Percentiles rank a stretch among this genome's conserved stretches.
These are phyloP conservation scores for Epinotia demarniana DNA, from an alignment of 2,888 invertebrate species.

Conservation along the genomic window DNA sequence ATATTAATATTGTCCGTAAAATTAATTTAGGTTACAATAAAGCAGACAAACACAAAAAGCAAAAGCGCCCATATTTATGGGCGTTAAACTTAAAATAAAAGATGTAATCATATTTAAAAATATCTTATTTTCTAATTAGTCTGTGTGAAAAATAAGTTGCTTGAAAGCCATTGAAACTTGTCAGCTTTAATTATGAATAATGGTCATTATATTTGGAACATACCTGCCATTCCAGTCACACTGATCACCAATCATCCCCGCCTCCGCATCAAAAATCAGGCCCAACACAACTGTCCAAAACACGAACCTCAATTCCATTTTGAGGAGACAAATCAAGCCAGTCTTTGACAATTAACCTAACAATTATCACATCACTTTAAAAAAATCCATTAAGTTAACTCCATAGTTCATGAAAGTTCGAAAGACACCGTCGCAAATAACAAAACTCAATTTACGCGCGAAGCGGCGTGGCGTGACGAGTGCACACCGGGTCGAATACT, in stretches of 20 bases:
- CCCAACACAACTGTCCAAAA: constrained; percentile 77
- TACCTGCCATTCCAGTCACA: constrained; percentile 90
- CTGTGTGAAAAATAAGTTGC: neutral
- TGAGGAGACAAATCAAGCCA: constrained; percentile 53
- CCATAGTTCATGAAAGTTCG: constrained; percentile 50
- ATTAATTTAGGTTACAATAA: too few relatives aligned
- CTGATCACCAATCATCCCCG: constrained; percentile 86
- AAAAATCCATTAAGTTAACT: constrained; percentile 47
- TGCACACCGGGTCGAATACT: constrained; percentile 55
- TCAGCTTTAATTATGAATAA: constrained; percentile 19
- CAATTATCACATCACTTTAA: constrained; percentile 61
- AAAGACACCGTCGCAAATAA: constrained; percentile 56
- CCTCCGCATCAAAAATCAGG: constrained; percentile 75
- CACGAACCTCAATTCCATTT: constrained; percentile 66
- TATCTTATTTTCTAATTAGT: neutral
- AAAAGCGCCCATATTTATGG: too few relatives aligned
- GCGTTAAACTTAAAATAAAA: neutral
- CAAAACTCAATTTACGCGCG: constrained; percentile 54
- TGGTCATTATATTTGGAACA: constrained; percentile 51
- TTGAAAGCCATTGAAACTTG: neutral
- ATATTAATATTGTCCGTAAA: too few relatives aligned
- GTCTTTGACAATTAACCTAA: constrained; percentile 49
- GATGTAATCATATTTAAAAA: neutral
- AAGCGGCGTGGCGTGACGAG: constrained; percentile 51
- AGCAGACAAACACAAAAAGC: too few relatives aligned